Conservation (phyloP, 2,888 invertebrate genomes). For the Drosophila tripunctata region DNA sequence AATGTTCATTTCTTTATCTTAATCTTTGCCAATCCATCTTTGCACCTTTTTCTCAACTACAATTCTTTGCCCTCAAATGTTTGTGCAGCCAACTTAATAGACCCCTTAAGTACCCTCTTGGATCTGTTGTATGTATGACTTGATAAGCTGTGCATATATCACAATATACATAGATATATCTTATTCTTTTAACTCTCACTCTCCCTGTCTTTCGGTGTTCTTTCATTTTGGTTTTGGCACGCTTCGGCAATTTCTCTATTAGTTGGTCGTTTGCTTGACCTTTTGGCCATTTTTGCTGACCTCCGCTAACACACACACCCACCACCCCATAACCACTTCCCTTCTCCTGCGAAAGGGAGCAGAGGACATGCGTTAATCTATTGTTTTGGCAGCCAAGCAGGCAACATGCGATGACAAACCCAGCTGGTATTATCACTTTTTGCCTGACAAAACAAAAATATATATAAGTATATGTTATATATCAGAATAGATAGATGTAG, state of each 20-base stretch:
- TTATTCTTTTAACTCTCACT: neutral
- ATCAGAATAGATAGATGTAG: slow-evolving; percentile 7
- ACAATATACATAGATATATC: slow-evolving; percentile 9
- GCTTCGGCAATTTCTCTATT: slow-evolving; percentile 50
- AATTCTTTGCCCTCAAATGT: too few species aligned
- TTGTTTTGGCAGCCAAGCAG: slow-evolving; percentile 64
- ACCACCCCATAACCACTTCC: too few species aligned
- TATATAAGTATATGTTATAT: slow-evolving; percentile 19
- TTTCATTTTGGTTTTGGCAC: neutral
- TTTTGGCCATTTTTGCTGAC: slow-evolving; percentile 55
- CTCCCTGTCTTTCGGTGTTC: neutral
- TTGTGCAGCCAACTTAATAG: neutral
- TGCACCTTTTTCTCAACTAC: too few species aligned
- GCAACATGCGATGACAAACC: slow-evolving; percentile 25
- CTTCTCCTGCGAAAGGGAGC: neutral
- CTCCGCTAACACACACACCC: neutral
- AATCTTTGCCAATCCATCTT: too few species aligned
- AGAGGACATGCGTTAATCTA: slow-evolving; percentile 63
- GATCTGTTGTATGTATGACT: slow-evolving; percentile 4
- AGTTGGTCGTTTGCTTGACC: slow-evolving; percentile 41
- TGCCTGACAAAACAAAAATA: slow-evolving; percentile 50
- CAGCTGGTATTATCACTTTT: slow-evolving; percentile 52
- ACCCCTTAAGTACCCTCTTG: slow-evolving; percentile 32
- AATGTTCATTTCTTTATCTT: too few species aligned
- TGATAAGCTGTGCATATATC: slow-evolving; percentile 39